Evolutionary conservation across 2,113 vertebrate species (phyloP).

Genomic region (Osmerus eperlanus): DNA sequence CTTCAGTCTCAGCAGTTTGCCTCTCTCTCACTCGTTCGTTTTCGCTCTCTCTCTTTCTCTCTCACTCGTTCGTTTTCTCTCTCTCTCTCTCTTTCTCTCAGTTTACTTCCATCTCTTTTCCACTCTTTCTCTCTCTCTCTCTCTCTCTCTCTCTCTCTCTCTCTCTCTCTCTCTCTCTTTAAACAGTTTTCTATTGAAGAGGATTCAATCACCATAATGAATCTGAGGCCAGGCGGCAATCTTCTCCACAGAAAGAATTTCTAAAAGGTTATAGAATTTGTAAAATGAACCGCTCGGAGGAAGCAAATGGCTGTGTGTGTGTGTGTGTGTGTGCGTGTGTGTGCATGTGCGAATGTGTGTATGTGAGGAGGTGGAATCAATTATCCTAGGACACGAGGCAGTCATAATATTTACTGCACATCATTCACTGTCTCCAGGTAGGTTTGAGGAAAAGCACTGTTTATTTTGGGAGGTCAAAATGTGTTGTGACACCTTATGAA

Average conservation of each 20-base stretch:
- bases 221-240: slow-evolving; percentile 91
- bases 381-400: slow-evolving; percentile 81
- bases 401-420: slow-evolving; percentile 89
- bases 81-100: neutral
- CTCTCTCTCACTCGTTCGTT: neutral
- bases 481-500: slow-evolving; percentile 11
- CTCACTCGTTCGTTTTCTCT: slow-evolving; percentile 18
- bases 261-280: slow-evolving; percentile 93
- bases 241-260: slow-evolving; percentile 89
- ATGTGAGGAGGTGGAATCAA: slow-evolving; percentile 80
- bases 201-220: slow-evolving; percentile 95
- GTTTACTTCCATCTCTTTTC: neutral
- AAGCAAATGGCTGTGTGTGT: slow-evolving; percentile 83
- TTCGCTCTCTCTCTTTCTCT: slow-evolving; percentile 25
- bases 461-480: slow-evolving; percentile 49
- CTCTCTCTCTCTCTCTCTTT: slow-evolving; percentile 66
- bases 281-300: slow-evolving; percentile 87
- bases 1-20: slow-evolving; percentile 71
- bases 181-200: slow-evolving; percentile 93
- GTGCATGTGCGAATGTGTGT: slow-evolving; percentile 47
- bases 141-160: slow-evolving; percentile 1
- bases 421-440: slow-evolving; percentile 84
- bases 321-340: slow-evolving; percentile 44
- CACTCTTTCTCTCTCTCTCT: neutral
- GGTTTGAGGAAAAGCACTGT: slow-evolving; percentile 62